Base-by-base conservation (phyloP, 1,140 invertebrate species). In the Drosophila punjabiensis region DNA sequence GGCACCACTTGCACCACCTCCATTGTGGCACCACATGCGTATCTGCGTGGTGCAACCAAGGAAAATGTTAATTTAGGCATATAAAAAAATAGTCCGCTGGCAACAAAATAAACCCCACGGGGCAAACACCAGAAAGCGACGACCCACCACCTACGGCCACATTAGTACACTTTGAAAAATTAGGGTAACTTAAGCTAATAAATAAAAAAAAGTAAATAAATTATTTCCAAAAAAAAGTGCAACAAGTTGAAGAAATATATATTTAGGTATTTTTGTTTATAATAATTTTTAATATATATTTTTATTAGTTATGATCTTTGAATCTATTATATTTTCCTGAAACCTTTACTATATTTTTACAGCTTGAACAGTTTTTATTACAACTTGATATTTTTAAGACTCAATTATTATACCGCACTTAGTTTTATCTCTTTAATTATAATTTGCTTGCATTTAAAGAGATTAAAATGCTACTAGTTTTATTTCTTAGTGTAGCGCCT, bases 11-110 rank as follows among this genome's bases (percentile, higher is more conserved):
- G 78, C 48, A 56, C 20, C 67, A 59, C 41, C 59, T 32, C 50
- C 68, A 71, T 71, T 71, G 68, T 71, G 64, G 28, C 24, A 60
- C 48, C 64, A 65, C 67, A 79, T 28, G 64, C 65, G 60, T 62
- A 62, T 56, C 59, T 76, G 81, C 81, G 65, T 80, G 81, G 69
- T 62, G 62, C 32, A 63, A 65, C 68, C 56, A 74, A 61, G 35
- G 55, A 74, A 74, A 74, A 74, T 79, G 81, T 67, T 84, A 83
- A 84, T 87, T 87, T 82, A 82, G 60, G 79, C 83, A 82, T 76
- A 86, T 53, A 79, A 77, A 78, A 79, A 48, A 77, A 37, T 65
- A 59, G 24, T 20, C n/a, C 55, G 47, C 47, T 41, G 73, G 58
- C 45, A 71, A 61, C 24, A 59, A 53, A 45, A 14, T 39, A 47